Base-by-base conservation (phyloP, 2,888 invertebrate genomes). In the Azorinus chamasolen region DNA sequence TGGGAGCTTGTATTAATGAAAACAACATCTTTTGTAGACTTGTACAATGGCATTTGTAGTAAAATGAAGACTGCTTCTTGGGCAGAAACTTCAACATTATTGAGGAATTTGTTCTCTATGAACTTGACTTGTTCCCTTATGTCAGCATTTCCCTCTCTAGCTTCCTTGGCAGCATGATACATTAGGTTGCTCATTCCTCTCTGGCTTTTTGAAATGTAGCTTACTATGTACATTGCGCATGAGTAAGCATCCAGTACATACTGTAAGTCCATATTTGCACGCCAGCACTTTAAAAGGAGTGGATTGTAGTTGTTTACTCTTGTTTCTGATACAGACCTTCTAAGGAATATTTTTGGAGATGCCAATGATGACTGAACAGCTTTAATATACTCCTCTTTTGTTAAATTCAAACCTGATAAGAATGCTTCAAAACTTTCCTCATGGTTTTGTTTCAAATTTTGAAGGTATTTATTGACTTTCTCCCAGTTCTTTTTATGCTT, bases 11-110 rank as follows among this genome's bases (percentile, higher is more conserved):
- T 32, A 10, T 32, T 32, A 6, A 32, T 10, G 10, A 32, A 32
- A 32, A 32, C 10, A 4, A 32, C 32, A 32, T 32, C 32, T 32
- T 10, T 4, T 32, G 32, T 6, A 32, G 32, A 4, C 32, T 32
- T 32, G 10, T 32, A 10, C 27, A 88, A 59, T n/a, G 84, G 83
- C 57, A 88, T 58, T 46, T 72, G 70, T 12, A 87, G 68, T 0
- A 84, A 41, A 10, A 55, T 64, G 54, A 74, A 87, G 0, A 70
- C 81, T 43, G 87, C 85, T 69, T 88, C 87, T 69, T 88, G 86
- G 1, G 87, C 87, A n/a, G 76, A 75, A 1, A 88, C 58, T 63
- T 87, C 87, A 0, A 66, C 77, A 48, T 68, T 41, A 54, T 83
- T 83, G 1, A 86, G 37, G 27, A 88, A 85, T 37, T 66, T 79